Conservation (phyloP, 2,113 vertebrate genomes). For the Chaetorhynchus papuensis region DNA sequence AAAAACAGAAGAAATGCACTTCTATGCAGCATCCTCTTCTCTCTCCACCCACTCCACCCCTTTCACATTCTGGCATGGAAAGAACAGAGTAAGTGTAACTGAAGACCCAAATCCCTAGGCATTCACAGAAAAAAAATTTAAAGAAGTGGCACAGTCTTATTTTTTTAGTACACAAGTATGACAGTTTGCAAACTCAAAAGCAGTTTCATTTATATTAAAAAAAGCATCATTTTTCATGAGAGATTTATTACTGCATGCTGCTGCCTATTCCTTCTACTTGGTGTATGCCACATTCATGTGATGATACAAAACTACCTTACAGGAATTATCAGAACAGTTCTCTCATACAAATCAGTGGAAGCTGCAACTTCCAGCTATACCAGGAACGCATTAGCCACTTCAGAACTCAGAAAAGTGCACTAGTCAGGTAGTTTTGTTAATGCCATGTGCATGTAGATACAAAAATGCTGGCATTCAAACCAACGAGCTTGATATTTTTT, state of each 20-base stretch:
- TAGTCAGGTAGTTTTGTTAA: background rate
- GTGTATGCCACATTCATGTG: background rate
- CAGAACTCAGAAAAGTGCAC: background rate
- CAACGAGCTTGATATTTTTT: background rate
- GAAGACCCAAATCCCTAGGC: background rate
- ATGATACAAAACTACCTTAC: background rate
- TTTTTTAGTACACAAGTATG: background rate
- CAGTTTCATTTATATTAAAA: background rate
- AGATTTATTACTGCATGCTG: background rate
- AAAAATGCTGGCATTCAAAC: background rate
- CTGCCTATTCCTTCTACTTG: background rate
- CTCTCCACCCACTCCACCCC: accelerated
- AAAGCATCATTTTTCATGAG: background rate
- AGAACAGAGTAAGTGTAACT: background rate
- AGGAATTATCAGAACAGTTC: background rate
- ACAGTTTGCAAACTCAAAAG: background rate
- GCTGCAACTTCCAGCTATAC: background rate
- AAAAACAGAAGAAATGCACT: background rate
- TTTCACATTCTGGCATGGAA: background rate
- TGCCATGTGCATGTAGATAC: background rate
- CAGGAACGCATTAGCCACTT: background rate
- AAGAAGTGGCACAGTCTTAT: too few species aligned
- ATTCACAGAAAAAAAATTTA: background rate
- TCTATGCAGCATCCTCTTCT: background rate
- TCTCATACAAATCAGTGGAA: background rate